Evolutionary conservation across 2,113 vertebrate species (phyloP).

Genomic region (Reinhardtius hippoglossoides): DNA sequence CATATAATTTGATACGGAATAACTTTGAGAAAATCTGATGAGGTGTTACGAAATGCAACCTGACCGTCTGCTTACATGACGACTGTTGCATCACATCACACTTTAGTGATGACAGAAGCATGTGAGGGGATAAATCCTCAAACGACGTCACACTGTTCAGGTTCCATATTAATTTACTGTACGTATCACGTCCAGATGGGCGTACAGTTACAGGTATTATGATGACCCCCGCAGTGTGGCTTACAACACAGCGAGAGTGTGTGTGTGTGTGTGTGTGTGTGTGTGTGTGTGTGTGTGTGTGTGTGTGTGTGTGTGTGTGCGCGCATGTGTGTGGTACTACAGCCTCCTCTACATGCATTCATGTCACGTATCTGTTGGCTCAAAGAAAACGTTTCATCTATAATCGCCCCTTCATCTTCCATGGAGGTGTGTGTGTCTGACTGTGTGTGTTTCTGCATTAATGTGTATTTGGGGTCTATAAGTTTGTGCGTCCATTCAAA

Average conservation of each 20-base stretch:
- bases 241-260: constrained; percentile 36
- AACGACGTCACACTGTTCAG: constrained; percentile 29
- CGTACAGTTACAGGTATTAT: constrained; percentile 67
- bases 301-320: too few species aligned
- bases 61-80: constrained; percentile 7
- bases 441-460: constrained; percentile 48
- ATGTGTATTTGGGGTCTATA: constrained; percentile 33
- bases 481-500: constrained; percentile 41
- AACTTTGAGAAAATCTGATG: constrained; percentile 29
- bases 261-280: constrained; percentile 6
- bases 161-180: constrained; percentile 59
- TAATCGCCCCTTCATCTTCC: constrained; percentile 71
- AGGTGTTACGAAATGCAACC: constrained; percentile 36
- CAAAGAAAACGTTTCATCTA: constrained; percentile 67
- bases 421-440: constrained; percentile 40
- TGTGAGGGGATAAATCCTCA: constrained; percentile 38
- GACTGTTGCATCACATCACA: constrained; percentile 31
- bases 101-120: constrained; percentile 34
- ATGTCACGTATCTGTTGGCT: constrained; percentile 56
- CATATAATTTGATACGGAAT: background rate
- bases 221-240: constrained; percentile 61
- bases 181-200: constrained; percentile 37
- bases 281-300: constrained; percentile 7
- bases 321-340: constrained; percentile 5
- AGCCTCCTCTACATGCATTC: constrained; percentile 46